A percentile compares a stretch with the other conserved stretches of the same genome.
phyloP scores from a whole-genome alignment of 2,797 vertebrate species.

The Myripristis murdjan region DNA sequence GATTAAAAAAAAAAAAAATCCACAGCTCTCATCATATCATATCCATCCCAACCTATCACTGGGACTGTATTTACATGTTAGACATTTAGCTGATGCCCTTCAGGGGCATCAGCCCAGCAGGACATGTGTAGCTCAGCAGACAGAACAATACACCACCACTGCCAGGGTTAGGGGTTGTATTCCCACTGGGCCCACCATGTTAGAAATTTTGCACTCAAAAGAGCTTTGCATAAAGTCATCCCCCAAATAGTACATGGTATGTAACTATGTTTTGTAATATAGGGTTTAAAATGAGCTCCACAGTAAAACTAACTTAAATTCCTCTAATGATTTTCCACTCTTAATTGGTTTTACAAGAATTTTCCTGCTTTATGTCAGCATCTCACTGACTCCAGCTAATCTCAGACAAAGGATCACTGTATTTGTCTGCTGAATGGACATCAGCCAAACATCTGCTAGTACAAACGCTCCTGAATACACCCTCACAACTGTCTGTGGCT shows the following conservation, averaged over 20 bases:
- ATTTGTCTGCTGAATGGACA: constrained; percentile 64
- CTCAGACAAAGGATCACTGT: constrained; percentile 72
- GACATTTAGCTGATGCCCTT: background rate
- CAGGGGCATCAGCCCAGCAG: constrained; percentile 3
- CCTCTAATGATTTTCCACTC: constrained; percentile 27
- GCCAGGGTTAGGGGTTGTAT: background rate
- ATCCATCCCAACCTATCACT: background rate
- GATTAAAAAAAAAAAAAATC: constrained; percentile 32
- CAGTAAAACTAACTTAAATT: constrained; percentile 33
- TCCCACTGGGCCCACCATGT: constrained; percentile 8
- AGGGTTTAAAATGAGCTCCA: constrained; percentile 1
- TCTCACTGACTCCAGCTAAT: constrained; percentile 47
- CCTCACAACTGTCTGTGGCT: constrained; percentile 39
- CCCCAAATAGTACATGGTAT: background rate
- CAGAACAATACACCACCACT: background rate
- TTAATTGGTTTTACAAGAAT: constrained; percentile 44
- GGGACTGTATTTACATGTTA: constrained; percentile 47
- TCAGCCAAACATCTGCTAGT: constrained; percentile 68
- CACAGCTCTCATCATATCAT: background rate
- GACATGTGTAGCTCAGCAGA: background rate
- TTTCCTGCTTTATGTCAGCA: constrained; percentile 40
- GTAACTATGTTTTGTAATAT: constrained; percentile 15
- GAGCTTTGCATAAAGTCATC: constrained; percentile 5
- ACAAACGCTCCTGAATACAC: constrained; percentile 51
- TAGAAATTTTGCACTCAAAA: background rate